Conservation (phyloP, 2,113 vertebrate genomes). For the Zosterops japonicus region DNA sequence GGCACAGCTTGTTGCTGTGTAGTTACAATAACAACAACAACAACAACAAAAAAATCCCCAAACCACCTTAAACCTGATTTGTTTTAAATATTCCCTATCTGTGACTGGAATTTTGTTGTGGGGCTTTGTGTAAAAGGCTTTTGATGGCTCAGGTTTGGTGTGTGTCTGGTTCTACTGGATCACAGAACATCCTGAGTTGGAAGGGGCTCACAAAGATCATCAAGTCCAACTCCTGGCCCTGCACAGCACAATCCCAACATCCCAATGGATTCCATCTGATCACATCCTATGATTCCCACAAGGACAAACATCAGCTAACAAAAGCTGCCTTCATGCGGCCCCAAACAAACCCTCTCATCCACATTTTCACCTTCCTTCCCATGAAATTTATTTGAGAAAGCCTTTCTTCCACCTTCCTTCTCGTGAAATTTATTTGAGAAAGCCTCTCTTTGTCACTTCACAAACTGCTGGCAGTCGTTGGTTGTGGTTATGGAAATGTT, state of each 20-base stretch:
- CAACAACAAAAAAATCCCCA: rapidly evolving
- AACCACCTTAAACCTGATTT: not conserved
- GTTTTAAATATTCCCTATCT: not conserved
- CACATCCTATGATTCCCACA: not conserved
- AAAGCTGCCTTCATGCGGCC: not conserved
- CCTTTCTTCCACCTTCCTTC: not conserved
- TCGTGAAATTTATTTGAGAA: not conserved
- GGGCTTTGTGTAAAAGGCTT: not conserved
- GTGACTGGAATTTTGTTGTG: not conserved
- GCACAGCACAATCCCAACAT: not conserved
- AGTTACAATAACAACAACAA: not conserved
- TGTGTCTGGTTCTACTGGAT: not conserved
- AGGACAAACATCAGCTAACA: not conserved
- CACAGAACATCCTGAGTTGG: not conserved
- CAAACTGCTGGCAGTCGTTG: not conserved
- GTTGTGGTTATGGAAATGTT: not conserved
- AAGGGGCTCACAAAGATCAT: not conserved
- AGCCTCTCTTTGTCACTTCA: not conserved
- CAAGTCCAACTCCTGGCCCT: rapidly evolving
- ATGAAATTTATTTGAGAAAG: not conserved
- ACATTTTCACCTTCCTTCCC: not conserved
- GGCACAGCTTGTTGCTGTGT: not conserved
- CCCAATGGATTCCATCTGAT: not conserved
- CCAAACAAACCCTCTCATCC: not conserved
- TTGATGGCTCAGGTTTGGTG: not conserved